A percentile compares a stretch with the other conserved stretches of the same genome.
These are phyloP conservation scores for Ceryle rudis DNA, from an alignment of 2,797 vertebrate genomes.

Conservation along the genomic window DNA sequence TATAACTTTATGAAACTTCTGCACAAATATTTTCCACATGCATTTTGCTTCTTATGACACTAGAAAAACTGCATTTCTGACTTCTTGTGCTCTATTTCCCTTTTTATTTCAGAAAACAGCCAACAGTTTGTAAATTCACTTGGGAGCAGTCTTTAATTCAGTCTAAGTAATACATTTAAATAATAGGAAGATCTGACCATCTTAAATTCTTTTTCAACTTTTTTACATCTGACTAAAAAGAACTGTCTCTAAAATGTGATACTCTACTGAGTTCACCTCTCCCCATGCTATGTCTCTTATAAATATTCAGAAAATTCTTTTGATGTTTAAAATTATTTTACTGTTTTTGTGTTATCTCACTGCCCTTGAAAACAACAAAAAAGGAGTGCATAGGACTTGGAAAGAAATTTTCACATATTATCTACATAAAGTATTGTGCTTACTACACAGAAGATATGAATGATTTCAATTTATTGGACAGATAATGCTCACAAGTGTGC, in stretches of 20 bases:
- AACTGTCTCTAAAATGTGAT: background rate
- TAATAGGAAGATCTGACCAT: background rate
- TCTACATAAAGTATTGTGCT: background rate
- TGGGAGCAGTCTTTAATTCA: background rate
- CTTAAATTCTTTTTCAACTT: slow-evolving; percentile 35
- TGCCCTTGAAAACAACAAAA: slow-evolving; percentile 16
- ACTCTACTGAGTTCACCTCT: background rate
- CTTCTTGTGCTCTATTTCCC: background rate
- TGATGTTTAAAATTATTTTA: slow-evolving; percentile 21
- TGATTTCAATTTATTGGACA: background rate
- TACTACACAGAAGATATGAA: background rate
- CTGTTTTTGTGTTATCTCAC: background rate
- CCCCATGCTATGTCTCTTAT: background rate
- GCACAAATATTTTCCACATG: background rate
- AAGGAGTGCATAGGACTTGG: background rate
- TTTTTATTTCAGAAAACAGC: background rate
- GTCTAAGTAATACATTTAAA: background rate
- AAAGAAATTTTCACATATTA: background rate
- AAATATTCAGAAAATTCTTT: slow-evolving; percentile 47
- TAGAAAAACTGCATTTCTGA: background rate
- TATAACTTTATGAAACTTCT: background rate
- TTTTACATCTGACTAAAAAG: background rate
- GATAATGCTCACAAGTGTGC: background rate
- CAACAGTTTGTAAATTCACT: background rate
- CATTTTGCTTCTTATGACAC: background rate